Percentiles rank a stretch among this genome's conserved stretches.
These are phyloP conservation scores for Azorinus chamasolen DNA, from an alignment of 2,888 invertebrate genomes.

Conservation along the genomic window DNA sequence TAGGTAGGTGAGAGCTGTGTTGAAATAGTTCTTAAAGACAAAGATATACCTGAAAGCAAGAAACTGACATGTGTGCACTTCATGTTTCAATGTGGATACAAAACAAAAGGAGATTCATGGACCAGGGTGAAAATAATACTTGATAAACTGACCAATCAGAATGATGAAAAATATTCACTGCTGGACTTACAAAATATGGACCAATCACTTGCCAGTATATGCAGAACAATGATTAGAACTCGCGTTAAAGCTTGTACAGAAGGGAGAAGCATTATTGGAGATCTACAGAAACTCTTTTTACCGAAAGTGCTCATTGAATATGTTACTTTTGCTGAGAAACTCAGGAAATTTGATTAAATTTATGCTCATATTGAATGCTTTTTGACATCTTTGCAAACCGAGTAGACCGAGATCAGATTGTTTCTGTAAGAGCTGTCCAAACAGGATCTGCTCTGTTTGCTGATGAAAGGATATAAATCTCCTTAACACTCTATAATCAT, in stretches of 20 bases:
- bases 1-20: too few relatives aligned
- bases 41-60: conserved; percentile 2
- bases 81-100: conserved; percentile 16
- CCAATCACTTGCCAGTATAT: conserved; percentile 5
- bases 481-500: too few relatives aligned
- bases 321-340: conserved; percentile 26
- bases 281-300: not conserved
- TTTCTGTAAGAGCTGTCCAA: too few relatives aligned
- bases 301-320: conserved; percentile 17
- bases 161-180: not conserved
- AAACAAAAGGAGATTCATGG: not conserved
- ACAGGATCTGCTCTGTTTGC: too few relatives aligned
- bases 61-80: not conserved
- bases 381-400: too few relatives aligned
- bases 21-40: not conserved
- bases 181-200: not conserved
- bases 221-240: conserved; percentile 10
- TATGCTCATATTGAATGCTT: too few relatives aligned
- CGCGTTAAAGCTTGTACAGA: not conserved
- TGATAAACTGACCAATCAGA: not conserved
- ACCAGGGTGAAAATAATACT: not conserved
- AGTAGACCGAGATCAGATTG: too few relatives aligned
- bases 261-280: conserved; percentile 5
- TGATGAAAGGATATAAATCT: too few relatives aligned
- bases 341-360: too few relatives aligned